Evolutionary conservation across 2,113 vertebrate genomes (phyloP), one percentile per base, ranked within the genome.

Genomic region (Nibea albiflora): DNA sequence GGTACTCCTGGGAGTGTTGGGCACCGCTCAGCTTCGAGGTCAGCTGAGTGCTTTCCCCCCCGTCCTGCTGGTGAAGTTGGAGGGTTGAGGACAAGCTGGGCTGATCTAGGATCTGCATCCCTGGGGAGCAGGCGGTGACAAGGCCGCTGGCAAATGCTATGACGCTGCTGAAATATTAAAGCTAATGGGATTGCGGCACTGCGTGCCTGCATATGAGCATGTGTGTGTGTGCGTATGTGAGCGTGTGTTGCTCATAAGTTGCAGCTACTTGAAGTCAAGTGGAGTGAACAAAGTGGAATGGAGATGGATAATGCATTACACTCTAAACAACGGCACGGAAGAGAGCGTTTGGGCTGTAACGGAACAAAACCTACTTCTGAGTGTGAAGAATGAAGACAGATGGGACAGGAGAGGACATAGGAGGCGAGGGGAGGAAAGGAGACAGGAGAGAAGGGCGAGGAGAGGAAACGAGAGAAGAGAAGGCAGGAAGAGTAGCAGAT

Each of bases 131-230:
- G 83, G 74, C 78, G 69, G 76, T 85, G 92, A 93, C 91, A 87
- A 89, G 91, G 85, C 89, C 73, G 9, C 78, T 61, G 84, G 90
- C 79, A 56, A 83, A 73, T 20, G 72, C 80, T 84, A 80, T 87
- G 90, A 88, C 70, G 85, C 89, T 81, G 60, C 83, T 93, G 89
- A 94, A 94, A 92, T 92, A 91, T 94, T 93, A 89, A 93, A 86
- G 91, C 88, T 91, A 94, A 93, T 92, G 91, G 90, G 90, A 86
- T 68, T 42, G 69, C 31, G 56, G 76, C 20, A 19, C 78, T 0
- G 73, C 64, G 1, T 64, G 75, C 47, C 46, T 11, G 71, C 68
- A 50, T 73, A 42, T 2, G 46, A 61, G 73, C 31, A 64, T 63
- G 35, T 24, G 39, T 31, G 61, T 39, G 47, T 44, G 73, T 42